Base-by-base conservation (phyloP, 2,888 invertebrate genomes). In the Lottia gigantea region DNA sequence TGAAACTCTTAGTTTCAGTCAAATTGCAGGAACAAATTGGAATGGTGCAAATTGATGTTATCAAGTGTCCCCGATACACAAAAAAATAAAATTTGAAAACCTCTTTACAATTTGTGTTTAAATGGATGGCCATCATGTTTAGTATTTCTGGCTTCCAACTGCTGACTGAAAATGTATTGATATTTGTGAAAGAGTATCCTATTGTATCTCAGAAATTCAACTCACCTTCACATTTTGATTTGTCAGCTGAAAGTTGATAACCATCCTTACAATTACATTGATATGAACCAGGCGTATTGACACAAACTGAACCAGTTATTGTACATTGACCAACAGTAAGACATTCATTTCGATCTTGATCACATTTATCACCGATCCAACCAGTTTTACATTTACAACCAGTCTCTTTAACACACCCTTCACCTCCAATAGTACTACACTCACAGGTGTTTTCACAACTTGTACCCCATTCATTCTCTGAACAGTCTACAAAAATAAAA, bases 381-480 rank as follows among this genome's bases (percentile, higher is more conserved):
- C 78, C 78, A 1, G 12, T 2, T 25, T n/a, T 63, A 45, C 46
- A 62, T 15, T 16, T 4, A 62, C 62, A 25, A 16, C 25, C 45
- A 64, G 46, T 49, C 19, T 61, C 69, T 61, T 69, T 69, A 16
- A 40, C 61, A 65, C 69, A 69, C 0, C 15, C 15, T n/a, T 49
- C 19, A 19, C 63, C 65, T n/a, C 25, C 46, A 19, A 61, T 16
- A 40, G 45, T 0, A 47, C 45, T 65, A 55, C 69, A 69, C 19
- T 11, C 46, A 66, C 70, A 66, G 46, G 19, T 61, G 4, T 46
- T 31, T n/a, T 45, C 46, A 23, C 66, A 66, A 2, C 62, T 7
- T n/a, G 1, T 26, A n/a, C 66, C 66, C 78, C 78, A 78, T 68
- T 75, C 73, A 64, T 68, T 70, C 19, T 23, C 55, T 64, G 75